These are phyloP conservation scores for Eidolon helvum DNA, from an alignment of 2,113 vertebrate species.

Conservation along the genomic window DNA sequence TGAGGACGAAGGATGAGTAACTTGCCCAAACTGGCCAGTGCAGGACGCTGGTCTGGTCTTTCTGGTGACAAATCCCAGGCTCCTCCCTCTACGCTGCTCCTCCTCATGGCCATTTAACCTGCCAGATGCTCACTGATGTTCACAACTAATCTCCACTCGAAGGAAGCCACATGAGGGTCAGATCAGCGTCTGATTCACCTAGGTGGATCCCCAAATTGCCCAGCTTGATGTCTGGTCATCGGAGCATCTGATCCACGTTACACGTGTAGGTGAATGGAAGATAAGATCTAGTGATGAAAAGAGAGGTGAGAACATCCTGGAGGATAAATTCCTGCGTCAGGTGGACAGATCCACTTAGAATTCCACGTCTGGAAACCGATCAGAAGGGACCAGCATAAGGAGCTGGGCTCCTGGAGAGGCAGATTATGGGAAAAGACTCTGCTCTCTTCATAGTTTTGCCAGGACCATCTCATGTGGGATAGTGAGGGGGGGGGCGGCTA, in stretches of 20 bases:
- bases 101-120: not conserved
- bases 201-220: not conserved
- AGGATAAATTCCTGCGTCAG: not conserved
- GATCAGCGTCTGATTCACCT: not conserved
- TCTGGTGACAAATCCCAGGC: not conserved
- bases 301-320: not conserved
- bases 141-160: not conserved
- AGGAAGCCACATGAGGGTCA: fast-evolving
- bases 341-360: not conserved
- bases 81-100: not conserved
- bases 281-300: not conserved
- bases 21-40: not conserved
- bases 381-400: not conserved
- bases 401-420: not conserved
- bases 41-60: not conserved
- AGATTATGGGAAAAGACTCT: not conserved
- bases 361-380: not conserved
- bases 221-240: not conserved
- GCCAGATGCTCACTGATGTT: not conserved
- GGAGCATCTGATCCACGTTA: not conserved
- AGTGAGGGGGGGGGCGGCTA: not conserved
- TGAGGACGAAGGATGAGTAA: no score
- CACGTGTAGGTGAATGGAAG: not conserved
- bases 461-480: not conserved
- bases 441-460: not conserved